Percentiles rank a stretch among this genome's conserved stretches.
These are phyloP conservation scores for Tetheella fluctuosa DNA, from an alignment of 2,888 invertebrate genomes.

Conservation along the genomic window DNA sequence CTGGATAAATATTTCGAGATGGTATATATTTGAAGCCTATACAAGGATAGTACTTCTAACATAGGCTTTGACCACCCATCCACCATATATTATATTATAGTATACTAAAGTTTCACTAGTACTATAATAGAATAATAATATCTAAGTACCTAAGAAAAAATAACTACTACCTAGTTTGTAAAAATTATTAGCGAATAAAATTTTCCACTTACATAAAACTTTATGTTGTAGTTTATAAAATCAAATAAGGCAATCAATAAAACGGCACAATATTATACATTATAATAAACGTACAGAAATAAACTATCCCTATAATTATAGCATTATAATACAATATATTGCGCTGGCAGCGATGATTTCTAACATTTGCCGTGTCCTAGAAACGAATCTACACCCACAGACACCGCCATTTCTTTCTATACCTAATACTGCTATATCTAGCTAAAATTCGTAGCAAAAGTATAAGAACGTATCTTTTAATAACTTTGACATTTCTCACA, in stretches of 20 bases:
- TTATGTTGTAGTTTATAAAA: slow-evolving; percentile 3
- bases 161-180: no score
- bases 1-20: no score
- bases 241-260: background rate
- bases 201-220: background rate
- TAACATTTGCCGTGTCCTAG: slow-evolving; percentile 78
- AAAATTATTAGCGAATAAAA: background rate
- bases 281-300: slow-evolving; percentile 28
- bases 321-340: slow-evolving; percentile 54
- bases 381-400: slow-evolving; percentile 77
- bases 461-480: slow-evolving; percentile 80
- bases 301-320: slow-evolving; percentile 29
- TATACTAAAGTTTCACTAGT: no score
- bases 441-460: slow-evolving; percentile 83
- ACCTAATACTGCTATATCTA: slow-evolving; percentile 75
- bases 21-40: no score
- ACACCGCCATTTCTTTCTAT: slow-evolving; percentile 79
- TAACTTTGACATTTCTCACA: slow-evolving; percentile 39
- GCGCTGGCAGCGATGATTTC: slow-evolving; percentile 69
- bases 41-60: no score
- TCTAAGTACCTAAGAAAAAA: background rate
- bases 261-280: slow-evolving; percentile 7
- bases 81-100: no score
- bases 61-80: no score
- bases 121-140: background rate